Base-by-base conservation (phyloP, 2,888 invertebrate genomes). In the Apodemia duryi region DNA sequence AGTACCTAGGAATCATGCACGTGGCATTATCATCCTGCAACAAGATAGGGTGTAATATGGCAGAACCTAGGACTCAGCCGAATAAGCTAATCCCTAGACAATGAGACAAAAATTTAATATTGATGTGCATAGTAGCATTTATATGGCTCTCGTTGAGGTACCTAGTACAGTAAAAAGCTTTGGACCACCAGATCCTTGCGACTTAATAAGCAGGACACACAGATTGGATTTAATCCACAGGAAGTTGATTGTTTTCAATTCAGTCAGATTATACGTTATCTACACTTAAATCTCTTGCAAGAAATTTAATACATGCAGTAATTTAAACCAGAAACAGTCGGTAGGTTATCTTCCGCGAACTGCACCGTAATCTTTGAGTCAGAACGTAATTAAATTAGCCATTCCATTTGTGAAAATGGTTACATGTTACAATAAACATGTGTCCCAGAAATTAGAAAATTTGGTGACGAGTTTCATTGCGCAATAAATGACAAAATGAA, bases 261-360 rank as follows among this genome's bases (percentile, higher is more conserved):
- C 52, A 29, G 29, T 54, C 28, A 54, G 29, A 29, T 54, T 54
- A 54, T 28, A 29, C 54, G 28, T 54, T 11, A 54, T 43, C 21
- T 32, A 54, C 29, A 54, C 10, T 29, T 57, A 57, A 57, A 13
- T 57, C 57, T 57, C 32, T 57, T 28, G 13, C 32, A 32, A 32
- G 13, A 13, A 32, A 57, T 6, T 57, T 13, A 57, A 57, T 57
- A 13, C 57, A 32, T n/a, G 28, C 32, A 13, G 6, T 32, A 11
- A 57, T 32, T 29, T 32, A 32, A 57, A 57, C 57, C 10, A 13
- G 57, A 29, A 57, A 57, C 32, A 32, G 57, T 57, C 32, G 32
- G 65, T 63, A 63, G 13, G 35, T 52, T 43, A 79, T 77, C 79
- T 85, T 86, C 86, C 83, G 80, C 76, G 85, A 85, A 86, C 79